Base-by-base conservation (phyloP, 2,888 invertebrate genomes). In the Drosophila mettleri region DNA sequence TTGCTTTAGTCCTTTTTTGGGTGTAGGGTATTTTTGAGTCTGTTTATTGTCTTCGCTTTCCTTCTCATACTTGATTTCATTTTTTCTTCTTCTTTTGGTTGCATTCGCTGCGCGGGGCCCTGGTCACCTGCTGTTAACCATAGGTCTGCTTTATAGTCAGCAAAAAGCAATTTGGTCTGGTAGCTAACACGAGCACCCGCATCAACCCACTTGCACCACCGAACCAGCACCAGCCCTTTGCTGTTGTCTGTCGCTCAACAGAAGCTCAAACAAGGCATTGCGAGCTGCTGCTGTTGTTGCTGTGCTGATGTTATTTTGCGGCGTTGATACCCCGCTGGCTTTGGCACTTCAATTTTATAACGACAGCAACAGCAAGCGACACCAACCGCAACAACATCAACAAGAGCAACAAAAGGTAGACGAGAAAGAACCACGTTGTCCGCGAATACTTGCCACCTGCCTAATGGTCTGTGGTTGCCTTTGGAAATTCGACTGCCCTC, bases 301-400 rank as follows among this genome's bases (percentile, higher is more conserved):
- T 45, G 52, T 67, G 55, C 39, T 74, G 77, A 34, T 65, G 63
- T 61, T 67, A 55, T 54, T 62, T 54, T 66, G 74, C 59, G 66
- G 67, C 75, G 87, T 72, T 88, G 88, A 83, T 74, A 69, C 53
- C 88, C 86, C 75, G 88, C 84, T 74, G 86, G 72, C 84, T 80
- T 78, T 86, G 72, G 49, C 83, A 83, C 88, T 88, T 84, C 86
- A 83, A 86, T 88, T 80, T 83, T 83, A 66, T 73, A 82, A 72
- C 77, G 83, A 66, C 74, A 55, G 58, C 33, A 49, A 51, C 66
- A 62, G 57, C 66, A 55, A 54, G 60, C 63, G 39, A 57, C 62
- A 68, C 20, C 64, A 46, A 41, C 34, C 46, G 51, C 38, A 68
- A 22, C 59, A 57, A 29, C 53, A 53, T 24, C 58, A 54, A 20